Percentiles rank a stretch among this genome's conserved stretches.
phyloP scores from a whole-genome alignment of 2,888 invertebrate species.

The Punctoribates punctum region DNA sequence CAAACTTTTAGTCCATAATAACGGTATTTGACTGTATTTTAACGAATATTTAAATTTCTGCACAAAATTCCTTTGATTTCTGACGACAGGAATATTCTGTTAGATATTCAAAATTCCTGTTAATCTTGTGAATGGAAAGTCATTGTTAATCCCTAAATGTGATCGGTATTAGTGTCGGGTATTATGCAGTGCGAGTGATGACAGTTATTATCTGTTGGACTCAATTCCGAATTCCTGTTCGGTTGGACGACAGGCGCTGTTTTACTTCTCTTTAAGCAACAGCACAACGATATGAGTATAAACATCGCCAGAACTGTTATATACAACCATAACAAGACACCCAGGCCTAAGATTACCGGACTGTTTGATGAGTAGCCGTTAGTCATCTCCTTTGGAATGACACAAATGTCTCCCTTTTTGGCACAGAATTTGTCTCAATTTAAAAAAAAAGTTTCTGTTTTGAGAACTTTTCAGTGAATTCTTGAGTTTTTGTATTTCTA shows the following conservation, averaged over 20 bases:
- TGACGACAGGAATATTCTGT: too few species aligned
- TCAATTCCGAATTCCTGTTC: background rate
- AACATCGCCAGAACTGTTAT: constrained; percentile 34
- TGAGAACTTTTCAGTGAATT: background rate
- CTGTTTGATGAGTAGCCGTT: constrained; percentile 7
- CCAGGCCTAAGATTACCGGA: constrained; percentile 25
- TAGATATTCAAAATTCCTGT: too few species aligned
- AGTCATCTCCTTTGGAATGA: background rate
- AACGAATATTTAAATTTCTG: too few species aligned
- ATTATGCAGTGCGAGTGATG: background rate
- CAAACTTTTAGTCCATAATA: too few species aligned
- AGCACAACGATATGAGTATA: constrained; percentile 33
- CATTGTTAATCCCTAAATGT: background rate
- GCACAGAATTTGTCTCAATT: background rate
- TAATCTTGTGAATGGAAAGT: background rate
- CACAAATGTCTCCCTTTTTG: background rate
- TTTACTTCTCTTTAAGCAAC: constrained; percentile 17
- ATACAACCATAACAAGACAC: constrained; percentile 26
- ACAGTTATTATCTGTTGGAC: background rate
- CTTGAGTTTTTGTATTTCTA: too few species aligned
- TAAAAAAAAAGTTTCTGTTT: background rate
- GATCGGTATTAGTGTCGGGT: background rate
- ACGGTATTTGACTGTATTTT: too few species aligned
- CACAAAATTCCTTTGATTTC: too few species aligned
- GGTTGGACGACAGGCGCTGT: constrained; percentile 25